These are phyloP conservation scores for Thereva nobilitata DNA, from an alignment of 2,888 invertebrate genomes.

Conservation along the genomic window DNA sequence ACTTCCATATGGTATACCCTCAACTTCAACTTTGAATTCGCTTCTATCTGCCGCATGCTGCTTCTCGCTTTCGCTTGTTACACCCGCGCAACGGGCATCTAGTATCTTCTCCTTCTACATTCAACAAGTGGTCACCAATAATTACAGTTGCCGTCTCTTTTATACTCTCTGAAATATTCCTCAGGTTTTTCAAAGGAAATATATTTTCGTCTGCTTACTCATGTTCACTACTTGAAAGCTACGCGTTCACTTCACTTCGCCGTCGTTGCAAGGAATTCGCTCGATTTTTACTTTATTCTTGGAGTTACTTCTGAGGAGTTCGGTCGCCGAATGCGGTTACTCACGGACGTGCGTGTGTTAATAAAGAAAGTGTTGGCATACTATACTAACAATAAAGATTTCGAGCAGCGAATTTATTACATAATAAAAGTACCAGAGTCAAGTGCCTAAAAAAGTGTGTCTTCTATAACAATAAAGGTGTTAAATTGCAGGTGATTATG, in stretches of 20 bases:
- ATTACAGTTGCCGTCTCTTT: constrained; percentile 11
- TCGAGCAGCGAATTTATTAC: constrained; percentile 11
- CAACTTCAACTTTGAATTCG: neutral
- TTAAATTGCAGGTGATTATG: neutral
- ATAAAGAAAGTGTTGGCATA: neutral
- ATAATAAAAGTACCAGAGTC: constrained; percentile 12
- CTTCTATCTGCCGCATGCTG: neutral
- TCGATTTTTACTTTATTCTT: constrained; percentile 12
- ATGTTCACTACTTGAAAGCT: no score
- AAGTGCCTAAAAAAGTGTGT: constrained; percentile 24
- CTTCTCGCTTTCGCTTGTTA: neutral
- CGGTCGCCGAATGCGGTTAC: neutral
- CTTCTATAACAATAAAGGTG: neutral
- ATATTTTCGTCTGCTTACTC: constrained; percentile 8
- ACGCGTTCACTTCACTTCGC: no score
- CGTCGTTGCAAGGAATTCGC: no score
- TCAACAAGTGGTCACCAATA: constrained; percentile 26
- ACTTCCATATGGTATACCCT: no score
- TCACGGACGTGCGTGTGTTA: neutral
- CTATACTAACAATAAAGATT: neutral
- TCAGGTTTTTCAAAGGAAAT: no score
- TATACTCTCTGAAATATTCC: neutral
- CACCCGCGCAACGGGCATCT: neutral
- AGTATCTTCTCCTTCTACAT: neutral
- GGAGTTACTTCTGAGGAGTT: constrained; percentile 3